Percentiles rank a stretch among this genome's conserved stretches.
Evolutionary conservation across 2,888 invertebrate genomes (phyloP).

Genomic region (Tillus elongatus): DNA sequence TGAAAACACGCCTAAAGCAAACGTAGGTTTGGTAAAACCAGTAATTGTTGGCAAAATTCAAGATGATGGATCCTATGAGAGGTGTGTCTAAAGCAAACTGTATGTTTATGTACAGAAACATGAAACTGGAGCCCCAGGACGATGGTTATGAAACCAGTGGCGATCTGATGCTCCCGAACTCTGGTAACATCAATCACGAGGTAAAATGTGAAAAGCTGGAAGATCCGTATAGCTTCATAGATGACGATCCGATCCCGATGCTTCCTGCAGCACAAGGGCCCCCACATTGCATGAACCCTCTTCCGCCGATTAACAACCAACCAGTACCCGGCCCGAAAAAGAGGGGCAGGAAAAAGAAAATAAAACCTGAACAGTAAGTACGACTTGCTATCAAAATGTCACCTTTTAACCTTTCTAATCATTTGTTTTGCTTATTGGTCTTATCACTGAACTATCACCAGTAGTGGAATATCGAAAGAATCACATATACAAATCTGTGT

Average conservation of each 20-base stretch:
- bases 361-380: constrained; percentile 51
- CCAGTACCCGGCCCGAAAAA: constrained; percentile 60
- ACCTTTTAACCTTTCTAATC: not conserved
- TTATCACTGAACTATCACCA: not conserved
- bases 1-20: constrained; percentile 25
- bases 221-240: constrained; percentile 80
- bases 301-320: constrained; percentile 34
- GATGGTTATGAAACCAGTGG: constrained; percentile 85
- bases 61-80: too few relatives aligned
- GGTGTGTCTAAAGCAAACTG: too few relatives aligned
- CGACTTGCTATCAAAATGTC: not conserved
- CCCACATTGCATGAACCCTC: constrained; percentile 23
- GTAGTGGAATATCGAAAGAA: too few relatives aligned
- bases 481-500: too few relatives aligned
- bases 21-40: constrained; percentile 20
- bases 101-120: constrained; percentile 33
- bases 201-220: constrained; percentile 46
- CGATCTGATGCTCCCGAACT: constrained; percentile 45
- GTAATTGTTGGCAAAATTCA: too few relatives aligned
- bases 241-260: constrained; percentile 57
- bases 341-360: constrained; percentile 79
- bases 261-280: constrained; percentile 30
- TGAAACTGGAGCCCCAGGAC: constrained; percentile 64
- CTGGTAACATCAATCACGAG: constrained; percentile 37
- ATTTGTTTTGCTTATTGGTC: not conserved